phyloP scores from a whole-genome alignment of 2,888 invertebrate species.

The Diarsia brunnea region DNA sequence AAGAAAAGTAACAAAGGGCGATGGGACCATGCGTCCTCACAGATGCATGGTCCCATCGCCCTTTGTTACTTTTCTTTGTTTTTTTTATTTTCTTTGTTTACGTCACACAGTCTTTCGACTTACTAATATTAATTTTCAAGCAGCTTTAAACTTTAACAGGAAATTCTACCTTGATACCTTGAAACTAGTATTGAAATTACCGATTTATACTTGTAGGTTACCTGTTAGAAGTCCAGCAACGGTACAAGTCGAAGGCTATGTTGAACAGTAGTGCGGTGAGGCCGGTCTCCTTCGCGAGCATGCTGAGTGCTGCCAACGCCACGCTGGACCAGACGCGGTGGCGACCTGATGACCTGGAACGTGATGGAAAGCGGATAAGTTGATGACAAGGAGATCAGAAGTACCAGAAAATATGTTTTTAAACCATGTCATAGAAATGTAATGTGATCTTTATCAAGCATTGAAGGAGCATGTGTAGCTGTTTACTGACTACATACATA shows the following conservation, averaged over 20 bases:
- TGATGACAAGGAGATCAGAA: neutral
- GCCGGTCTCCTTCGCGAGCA: conserved; percentile 97
- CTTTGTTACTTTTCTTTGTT: too few relatives aligned
- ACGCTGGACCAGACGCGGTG: conserved; percentile 92
- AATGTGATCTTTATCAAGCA: neutral
- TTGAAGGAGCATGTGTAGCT: neutral
- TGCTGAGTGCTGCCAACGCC: conserved; percentile 93
- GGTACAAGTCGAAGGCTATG: conserved; percentile 94
- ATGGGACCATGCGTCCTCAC: neutral
- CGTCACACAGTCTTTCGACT: neutral
- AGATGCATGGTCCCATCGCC: too few relatives aligned
- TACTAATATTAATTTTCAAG: neutral
- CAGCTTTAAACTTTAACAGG: neutral
- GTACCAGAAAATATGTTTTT: neutral
- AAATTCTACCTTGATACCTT: neutral
- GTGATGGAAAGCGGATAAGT: neutral
- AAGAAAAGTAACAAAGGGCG: neutral
- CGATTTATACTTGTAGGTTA: conserved; percentile 72
- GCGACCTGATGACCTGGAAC: conserved; percentile 80
- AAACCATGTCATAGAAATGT: neutral
- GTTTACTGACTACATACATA: too few relatives aligned
- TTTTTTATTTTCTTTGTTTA: too few relatives aligned
- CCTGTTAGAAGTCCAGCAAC: conserved; percentile 93
- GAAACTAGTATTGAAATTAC: neutral
- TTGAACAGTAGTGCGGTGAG: conserved; percentile 94